Conservation (phyloP, 2,888 invertebrate genomes). For the Axea sp. region DNA sequence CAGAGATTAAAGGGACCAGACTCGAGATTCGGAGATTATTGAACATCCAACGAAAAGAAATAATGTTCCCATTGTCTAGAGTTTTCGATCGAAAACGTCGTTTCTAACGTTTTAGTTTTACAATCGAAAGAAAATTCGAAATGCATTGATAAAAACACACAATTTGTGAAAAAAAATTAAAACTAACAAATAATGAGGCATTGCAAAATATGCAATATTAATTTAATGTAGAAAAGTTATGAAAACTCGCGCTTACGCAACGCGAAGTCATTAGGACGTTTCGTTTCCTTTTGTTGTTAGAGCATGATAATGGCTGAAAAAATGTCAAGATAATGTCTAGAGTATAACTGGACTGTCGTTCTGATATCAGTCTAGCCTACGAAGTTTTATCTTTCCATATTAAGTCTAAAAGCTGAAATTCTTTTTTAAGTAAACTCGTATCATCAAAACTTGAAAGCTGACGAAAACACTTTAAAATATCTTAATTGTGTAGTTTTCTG, state of each 20-base stretch:
- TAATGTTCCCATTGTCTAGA: conserved; percentile 16
- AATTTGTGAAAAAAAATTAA: too few relatives aligned
- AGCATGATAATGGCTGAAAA: conserved; percentile 12
- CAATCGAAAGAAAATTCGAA: too few relatives aligned
- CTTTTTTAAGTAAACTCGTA: conserved; percentile 1
- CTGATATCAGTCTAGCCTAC: conserved; percentile 6
- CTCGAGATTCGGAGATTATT: conserved; percentile 42
- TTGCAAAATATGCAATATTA: too few relatives aligned
- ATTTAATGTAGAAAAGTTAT: too few relatives aligned
- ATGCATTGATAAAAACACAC: too few relatives aligned
- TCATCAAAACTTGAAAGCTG: too few relatives aligned
- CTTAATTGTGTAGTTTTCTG: conserved; percentile 4
- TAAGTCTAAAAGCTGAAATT: conserved; percentile 4
- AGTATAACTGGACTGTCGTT: conserved; percentile 16
- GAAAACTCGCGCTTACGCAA: conserved; percentile 3
- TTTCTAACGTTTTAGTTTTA: too few relatives aligned
- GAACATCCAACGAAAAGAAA: conserved; percentile 22
- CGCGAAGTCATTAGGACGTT: background rate
- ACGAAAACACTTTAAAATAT: conserved; percentile 15
- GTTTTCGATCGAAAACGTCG: background rate
- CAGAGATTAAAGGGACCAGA: conserved; percentile 52
- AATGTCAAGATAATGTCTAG: conserved; percentile 8
- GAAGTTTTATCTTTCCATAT: conserved; percentile 2
- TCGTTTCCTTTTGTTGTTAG: conserved; percentile 15
- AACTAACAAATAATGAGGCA: too few relatives aligned